Base-by-base conservation (phyloP, 2,888 invertebrate genomes). In the Drosophila emarginata region DNA sequence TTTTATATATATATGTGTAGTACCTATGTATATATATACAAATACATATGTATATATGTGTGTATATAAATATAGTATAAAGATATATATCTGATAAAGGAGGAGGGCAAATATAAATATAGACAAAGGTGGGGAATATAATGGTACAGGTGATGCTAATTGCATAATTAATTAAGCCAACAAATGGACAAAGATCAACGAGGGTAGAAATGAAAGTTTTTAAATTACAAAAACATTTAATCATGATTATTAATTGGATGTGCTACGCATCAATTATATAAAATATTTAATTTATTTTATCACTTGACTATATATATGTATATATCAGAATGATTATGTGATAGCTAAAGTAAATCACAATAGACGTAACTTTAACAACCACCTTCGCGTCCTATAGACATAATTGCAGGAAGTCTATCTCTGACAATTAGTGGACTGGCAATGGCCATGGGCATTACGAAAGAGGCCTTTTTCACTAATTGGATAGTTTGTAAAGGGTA, bases 101-200 rank as follows among this genome's bases (percentile, higher is more conserved):
- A 23, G 14, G 15, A 32, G 21, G 52, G 21, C 7, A 51, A 36
- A 6, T 5, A 57, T 12, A 32, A 15, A 15, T 37, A 58, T 21
- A 37, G 18, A 21, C 21, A 21, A n/a, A 21, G 23, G 39, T 50
- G n/a, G 9, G 36, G n/a, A 23, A 15, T 21, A n/a, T 14, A 21
- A 45, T 45, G 21, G 11, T 64, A 21, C 5, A 64, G 39, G 39
- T 26, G 60, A 60, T 69, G 45, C 45, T 73, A 81, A 81, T 81
- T 79, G 75, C 79, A 79, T 84, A 82, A 82, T 87, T 87, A 73
- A 79, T 78, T 71, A 68, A 70, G 18, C 45, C 21, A 45, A 45
- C 18, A 21, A 45, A 45, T 45, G 45, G 18, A 18, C 21, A 45
- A 45, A 45, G 12, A 3, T 5, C 4, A 45, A 21, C 18, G 18